Base-by-base conservation (phyloP, 1,140 invertebrate species). In the Drosophila truncata region DNA sequence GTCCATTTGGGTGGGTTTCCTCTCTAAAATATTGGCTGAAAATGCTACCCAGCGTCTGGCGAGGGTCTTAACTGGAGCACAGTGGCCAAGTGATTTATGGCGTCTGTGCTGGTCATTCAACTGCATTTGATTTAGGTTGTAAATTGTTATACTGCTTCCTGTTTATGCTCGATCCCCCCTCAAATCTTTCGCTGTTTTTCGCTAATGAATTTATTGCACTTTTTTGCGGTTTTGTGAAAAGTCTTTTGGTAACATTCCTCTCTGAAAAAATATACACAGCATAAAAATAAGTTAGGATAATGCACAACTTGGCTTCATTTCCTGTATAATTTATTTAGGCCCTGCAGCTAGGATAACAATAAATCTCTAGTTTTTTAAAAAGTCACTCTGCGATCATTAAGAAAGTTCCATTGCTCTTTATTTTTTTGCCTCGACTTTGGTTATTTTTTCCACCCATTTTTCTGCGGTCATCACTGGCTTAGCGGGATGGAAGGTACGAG, bases 111-210 rank as follows among this genome's bases (percentile, higher is more conserved):
- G 85, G 84, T 90, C 84, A 85, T 90, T 90, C 84, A 88, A 88
- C 84, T 88, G 84, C 84, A 90, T 88, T 88, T 88, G 84, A 88
- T 88, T 88, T 90, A 84, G 84, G 85, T 88, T 88, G 84, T 88
- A 88, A 88, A 88, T 88, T 88, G 85, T 88, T 84, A 77, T 87
- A 88, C 50, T 69, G 85, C 63, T 87, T 90, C 84, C 83, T 87
- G 84, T 77, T 80, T 74, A 59, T 74, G 29, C 63, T 77, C 62
- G 49, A 27, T 62, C 49, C 39, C n/a, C 46, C 8, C 23, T 5
- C 35, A 31, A 18, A 50, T 42, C 37, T 31, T 20, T 25, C 18
- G 31, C 14, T 31, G 58, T 20, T 37, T 60, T 60, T 42, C 47
- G 14, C 84, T 87, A 90, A 88, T 88, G 85, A 88, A 88, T 90